These are phyloP conservation scores for Girardia tigrina DNA, from an alignment of 2,888 invertebrate genomes.

Conservation along the genomic window DNA sequence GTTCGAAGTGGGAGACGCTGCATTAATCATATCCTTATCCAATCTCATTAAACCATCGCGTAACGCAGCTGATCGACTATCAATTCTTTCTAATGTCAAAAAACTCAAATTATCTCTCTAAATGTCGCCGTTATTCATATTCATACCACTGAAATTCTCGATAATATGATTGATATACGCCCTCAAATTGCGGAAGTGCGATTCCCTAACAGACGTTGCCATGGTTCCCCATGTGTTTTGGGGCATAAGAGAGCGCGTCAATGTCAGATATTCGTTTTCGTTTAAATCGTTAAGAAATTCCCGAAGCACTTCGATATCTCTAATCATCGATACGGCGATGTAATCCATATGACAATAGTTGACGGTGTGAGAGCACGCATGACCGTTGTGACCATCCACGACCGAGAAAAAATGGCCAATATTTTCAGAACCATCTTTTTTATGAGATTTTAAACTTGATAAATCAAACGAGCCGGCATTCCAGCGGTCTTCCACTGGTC, in stretches of 20 bases:
- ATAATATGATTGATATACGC: background rate
- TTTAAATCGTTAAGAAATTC: background rate
- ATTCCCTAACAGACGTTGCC: constrained; percentile 15
- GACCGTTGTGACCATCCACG: constrained; percentile 35
- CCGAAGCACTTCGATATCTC: background rate
- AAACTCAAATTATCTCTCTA: too few species aligned
- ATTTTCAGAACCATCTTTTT: background rate
- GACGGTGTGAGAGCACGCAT: constrained; percentile 34
- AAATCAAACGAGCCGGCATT: constrained; percentile 8
- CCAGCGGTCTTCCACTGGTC: constrained; percentile 34
- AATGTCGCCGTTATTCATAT: too few species aligned
- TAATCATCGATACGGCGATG: constrained; percentile 24
- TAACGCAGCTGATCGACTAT: too few species aligned
- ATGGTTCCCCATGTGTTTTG: constrained; percentile 1
- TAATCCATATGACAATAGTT: constrained; percentile 32
- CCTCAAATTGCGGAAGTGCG: background rate
- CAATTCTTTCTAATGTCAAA: too few species aligned
- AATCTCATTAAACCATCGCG: too few species aligned
- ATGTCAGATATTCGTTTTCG: background rate
- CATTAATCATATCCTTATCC: too few species aligned
- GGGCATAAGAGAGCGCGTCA: background rate
- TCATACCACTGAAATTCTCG: background rate
- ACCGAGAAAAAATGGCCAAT: constrained; percentile 26
- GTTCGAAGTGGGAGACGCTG: too few species aligned
- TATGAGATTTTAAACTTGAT: background rate